Percentiles rank a stretch among this genome's conserved stretches.
phyloP scores from a whole-genome alignment of 2,797 vertebrate genomes.

The Poecilia picta region DNA sequence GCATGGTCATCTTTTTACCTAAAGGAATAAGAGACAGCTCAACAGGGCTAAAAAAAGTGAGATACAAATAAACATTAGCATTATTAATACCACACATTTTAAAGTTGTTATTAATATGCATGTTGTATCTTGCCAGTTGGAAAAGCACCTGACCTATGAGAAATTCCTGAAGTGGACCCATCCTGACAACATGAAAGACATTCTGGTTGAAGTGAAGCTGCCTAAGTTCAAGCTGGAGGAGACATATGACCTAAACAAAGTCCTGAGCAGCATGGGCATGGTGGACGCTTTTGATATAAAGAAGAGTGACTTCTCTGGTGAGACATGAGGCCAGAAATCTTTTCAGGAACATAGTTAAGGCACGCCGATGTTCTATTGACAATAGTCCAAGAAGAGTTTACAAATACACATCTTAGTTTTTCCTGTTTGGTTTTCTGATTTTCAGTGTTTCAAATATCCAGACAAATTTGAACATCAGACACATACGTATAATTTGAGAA shows the following conservation, averaged over 20 bases:
- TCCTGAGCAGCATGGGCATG: constrained; percentile 86
- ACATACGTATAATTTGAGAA: no score
- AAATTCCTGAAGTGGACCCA: constrained; percentile 83
- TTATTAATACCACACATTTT: no score
- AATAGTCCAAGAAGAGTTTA: no score
- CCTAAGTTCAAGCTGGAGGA: constrained; percentile 87
- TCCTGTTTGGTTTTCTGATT: no score
- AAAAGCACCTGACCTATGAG: constrained; percentile 80
- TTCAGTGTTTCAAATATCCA: no score
- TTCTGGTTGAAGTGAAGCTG: constrained; percentile 73
- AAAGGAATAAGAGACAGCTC: constrained; percentile 75
- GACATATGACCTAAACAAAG: constrained; percentile 78
- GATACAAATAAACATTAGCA: neutral
- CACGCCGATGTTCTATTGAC: no score
- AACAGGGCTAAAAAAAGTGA: constrained; percentile 85
- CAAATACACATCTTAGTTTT: no score
- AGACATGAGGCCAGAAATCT: neutral
- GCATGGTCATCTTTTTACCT: constrained; percentile 89
- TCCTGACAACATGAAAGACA: constrained; percentile 73
- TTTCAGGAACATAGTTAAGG: no score
- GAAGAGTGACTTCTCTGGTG: constrained; percentile 82
- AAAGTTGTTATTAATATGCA: no score
- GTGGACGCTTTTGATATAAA: constrained; percentile 75
- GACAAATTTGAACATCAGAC: no score
- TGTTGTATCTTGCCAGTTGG: constrained; percentile 75